Base-by-base conservation (phyloP, 1,140 invertebrate species). In the Plectrocnemia conspersa region DNA sequence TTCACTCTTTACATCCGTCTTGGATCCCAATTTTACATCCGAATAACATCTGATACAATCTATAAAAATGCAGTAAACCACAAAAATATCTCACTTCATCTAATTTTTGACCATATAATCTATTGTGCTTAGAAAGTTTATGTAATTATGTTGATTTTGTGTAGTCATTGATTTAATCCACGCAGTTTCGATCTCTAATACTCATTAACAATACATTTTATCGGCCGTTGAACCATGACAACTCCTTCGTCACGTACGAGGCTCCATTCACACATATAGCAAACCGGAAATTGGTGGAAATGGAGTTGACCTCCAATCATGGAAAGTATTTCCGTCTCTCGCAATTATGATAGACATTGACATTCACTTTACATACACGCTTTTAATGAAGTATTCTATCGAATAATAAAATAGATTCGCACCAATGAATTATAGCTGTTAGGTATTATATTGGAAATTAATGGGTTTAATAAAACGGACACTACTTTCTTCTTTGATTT, bases 221-320 rank as follows among this genome's bases (percentile, higher is more conserved):
- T 13, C 32, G 27, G 6, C n/a, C n/a, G 16, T 35, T 35, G n/a
- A 35, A 35, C n/a, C n/a, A n/a, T n/a, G n/a, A n/a, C n/a, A n/a
- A n/a, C n/a, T n/a, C n/a, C n/a, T n/a, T n/a, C n/a, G n/a, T 7
- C 7, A 16, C 7, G 18, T 7, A 13, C 35, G 35, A 9, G 6
- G 7, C n/a, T 27, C 42, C 27, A 40, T 40, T 44, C 7, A 10
- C 21, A 18, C 13, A 16, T n/a, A n/a, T 41, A 41, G 18, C 38
- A 10, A 11, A 23, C 42, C 42, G 42, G 42, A 45, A 45, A 23
- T 23, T 21, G 11, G 5, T 32, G 44, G 23, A 47, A 47, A 47
- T 19, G 23, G 23, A 16, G 25, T 32, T 23, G 44, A 47, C 44
- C 23, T 16, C 44, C 44, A 47, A 29, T 27, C 29, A 47, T 23